A percentile compares a stretch with the other conserved stretches of the same genome.
Evolutionary conservation across 2,888 invertebrate species (phyloP).

Genomic region (Xestia c-nigrum): DNA sequence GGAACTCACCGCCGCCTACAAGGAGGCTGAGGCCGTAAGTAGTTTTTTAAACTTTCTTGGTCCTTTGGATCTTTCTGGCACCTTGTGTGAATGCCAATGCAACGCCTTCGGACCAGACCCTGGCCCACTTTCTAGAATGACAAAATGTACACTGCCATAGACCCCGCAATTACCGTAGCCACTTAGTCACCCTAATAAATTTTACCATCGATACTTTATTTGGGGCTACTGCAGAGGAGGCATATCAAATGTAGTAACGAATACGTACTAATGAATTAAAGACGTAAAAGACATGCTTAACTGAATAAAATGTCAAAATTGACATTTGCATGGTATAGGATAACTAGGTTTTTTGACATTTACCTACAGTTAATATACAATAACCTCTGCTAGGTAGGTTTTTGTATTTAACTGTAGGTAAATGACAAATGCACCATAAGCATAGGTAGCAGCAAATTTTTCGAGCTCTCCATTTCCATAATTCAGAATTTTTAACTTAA

Average conservation of each 20-base stretch:
- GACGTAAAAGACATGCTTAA: neutral
- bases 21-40: slow-evolving; percentile 99
- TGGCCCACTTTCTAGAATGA: neutral
- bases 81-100: neutral
- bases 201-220: neutral
- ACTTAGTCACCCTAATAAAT: neutral
- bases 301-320: neutral
- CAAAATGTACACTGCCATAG: neutral
- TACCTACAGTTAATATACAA: no score
- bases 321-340: neutral
- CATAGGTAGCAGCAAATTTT: neutral
- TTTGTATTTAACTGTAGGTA: neutral
- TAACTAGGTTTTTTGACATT: no score
- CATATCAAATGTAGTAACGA: neutral
- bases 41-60: neutral
- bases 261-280: neutral
- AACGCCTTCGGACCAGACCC: neutral
- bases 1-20: slow-evolving; percentile 99
- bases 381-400: no score
- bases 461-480: neutral
- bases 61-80: neutral
- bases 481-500: neutral
- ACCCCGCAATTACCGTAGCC: neutral
- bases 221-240: neutral
- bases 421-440: neutral